Base-by-base conservation (phyloP, 2,113 vertebrate genomes). In the Alexandromys fortis region DNA sequence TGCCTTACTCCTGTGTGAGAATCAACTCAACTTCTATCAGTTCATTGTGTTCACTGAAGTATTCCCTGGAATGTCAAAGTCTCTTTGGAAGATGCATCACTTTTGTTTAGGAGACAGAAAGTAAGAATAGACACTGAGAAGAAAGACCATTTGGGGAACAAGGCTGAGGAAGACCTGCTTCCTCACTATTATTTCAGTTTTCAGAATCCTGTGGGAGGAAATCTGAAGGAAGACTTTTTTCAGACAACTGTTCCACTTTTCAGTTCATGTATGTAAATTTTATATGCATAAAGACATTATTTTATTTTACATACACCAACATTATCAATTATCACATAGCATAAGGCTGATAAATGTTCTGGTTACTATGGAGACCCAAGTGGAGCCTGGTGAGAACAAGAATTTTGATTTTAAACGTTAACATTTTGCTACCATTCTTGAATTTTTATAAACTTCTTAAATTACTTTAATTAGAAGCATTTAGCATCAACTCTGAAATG, bases 311-410 rank as follows among this genome's bases (percentile, higher is more conserved):
- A 35, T 30, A 9, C 21, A 38, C 38, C 33, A 47, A 19, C 58
- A 21, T 5, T 49, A 96, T 95, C 95, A 98, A 83, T 98, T 97
- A 97, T 52, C 86, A 94, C 77, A 97, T 47, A 93, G 61, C 94
- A 91, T 92, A 77, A 96, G 67, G 38, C 68, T 92, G 79, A 89
- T 97, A 86, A 89, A 68, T 92, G 77, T 93, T 96, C 75, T 58
- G 70, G 98, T 98, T 98, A 97, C 98, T 96, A 97, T 98, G 97
- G 98, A 98, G 94, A 98, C 82, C 0, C 88, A 87, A 92, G 7
- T 49, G 35, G 58, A 96, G 83, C 65, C 76, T 4, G 0, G 13
- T 5, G 94, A 94, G 96, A 97, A 91, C 87, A 96, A 86, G 65
- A 88, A 30, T 86, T 96, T 96, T 96, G 75, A 97, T 96, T 96